These are phyloP conservation scores for Aphis gossypii DNA, from an alignment of 1,140 invertebrate species.

Conservation along the genomic window DNA sequence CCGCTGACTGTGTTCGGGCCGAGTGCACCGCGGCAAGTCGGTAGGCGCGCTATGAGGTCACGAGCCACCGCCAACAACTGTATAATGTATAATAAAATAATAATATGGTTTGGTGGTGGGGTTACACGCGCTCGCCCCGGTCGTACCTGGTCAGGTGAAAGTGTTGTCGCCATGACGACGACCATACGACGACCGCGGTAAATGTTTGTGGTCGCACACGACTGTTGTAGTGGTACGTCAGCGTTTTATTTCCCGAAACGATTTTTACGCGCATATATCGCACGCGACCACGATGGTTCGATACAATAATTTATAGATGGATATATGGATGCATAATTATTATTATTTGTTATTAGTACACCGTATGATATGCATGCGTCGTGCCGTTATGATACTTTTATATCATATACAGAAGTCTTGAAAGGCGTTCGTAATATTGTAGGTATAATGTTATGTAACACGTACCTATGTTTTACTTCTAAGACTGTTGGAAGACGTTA, in stretches of 20 bases:
- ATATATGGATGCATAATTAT: background rate
- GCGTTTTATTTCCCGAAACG: background rate
- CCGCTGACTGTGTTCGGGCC: background rate
- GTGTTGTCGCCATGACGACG: conserved; percentile 20
- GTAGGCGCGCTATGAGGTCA: conserved; percentile 12
- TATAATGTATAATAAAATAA: background rate
- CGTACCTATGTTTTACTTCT: background rate
- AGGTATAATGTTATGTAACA: background rate
- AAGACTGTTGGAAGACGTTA: background rate
- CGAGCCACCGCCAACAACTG: background rate
- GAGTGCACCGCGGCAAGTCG: conserved; percentile 12
- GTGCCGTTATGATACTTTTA: background rate
- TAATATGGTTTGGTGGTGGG: conserved; percentile 16
- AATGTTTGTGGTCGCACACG: background rate
- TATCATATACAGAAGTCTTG: background rate
- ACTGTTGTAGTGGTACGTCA: background rate
- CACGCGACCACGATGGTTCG: background rate
- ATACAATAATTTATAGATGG: background rate
- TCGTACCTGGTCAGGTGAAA: conserved; percentile 43
- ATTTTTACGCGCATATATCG: background rate
- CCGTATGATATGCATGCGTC: background rate
- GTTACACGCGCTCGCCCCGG: background rate
- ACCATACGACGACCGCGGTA: background rate
- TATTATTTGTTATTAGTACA: background rate
- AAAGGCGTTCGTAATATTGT: background rate